Evolutionary conservation across 2,113 vertebrate genomes (phyloP), one percentile per base, ranked within the genome.

Genomic region (Dendrocopos noguchii): DNA sequence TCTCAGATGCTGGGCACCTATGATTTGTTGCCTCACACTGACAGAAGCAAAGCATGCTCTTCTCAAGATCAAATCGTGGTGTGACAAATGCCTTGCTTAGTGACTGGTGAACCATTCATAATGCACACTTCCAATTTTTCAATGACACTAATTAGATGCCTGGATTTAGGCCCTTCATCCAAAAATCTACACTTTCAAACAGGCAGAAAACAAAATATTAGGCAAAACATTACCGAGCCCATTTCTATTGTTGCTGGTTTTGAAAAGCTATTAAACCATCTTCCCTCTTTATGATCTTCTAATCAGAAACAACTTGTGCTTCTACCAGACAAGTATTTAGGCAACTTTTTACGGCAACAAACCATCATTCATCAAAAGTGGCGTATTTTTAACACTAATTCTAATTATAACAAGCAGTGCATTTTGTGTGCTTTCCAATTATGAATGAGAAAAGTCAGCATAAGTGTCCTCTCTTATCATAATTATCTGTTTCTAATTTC

Each of bases 401-500:
- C 97, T 98, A 98, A 98, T 98, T 98, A 97, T 96, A 97, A 96
- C 95, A 97, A 98, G 97, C 95, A 96, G 94, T 95, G 93, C 91
- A 96, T 98, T 98, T 95, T 96, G 92, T 97, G 97, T 94, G 97
- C 97, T 97, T 98, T 98, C 97, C 95, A 98, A 98, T 98, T 98
- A 98, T 75, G 91, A 94, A 96, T 92, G 91, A 95, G 95, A 97
- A 98, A 97, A 98, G 97, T 97, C 95, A 97, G 95, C 86, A 78
- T 94, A 97, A 97, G 95, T 98, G 97, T 98, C 97, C 95, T 97
- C 98, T 98, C 97, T 97, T 97, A 98, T 98, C 97, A 98, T 98
- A 98, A 98, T 98, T 98, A 98, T 98, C 98, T 98, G 98, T 98
- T 98, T 98, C 97, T 98, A 98, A 98, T 98, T 98, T 98, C 98